Base-by-base conservation (phyloP, 2,888 invertebrate species). In the Deilephila porcellus region DNA sequence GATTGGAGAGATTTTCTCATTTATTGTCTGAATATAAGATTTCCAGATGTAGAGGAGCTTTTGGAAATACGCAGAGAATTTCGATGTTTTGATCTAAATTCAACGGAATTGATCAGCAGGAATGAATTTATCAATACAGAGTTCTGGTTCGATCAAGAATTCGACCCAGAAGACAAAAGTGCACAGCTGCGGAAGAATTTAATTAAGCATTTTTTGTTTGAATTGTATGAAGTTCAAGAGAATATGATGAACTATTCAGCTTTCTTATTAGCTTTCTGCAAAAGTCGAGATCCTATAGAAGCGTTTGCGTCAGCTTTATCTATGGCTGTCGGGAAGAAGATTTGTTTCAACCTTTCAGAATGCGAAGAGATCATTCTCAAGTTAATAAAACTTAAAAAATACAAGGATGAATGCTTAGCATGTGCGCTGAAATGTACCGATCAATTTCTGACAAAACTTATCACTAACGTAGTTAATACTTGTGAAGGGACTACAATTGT, bases 1-100 rank as follows among this genome's bases (percentile, higher is more conserved):
- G 95, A 96, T 80, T 97, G 97, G 97, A 95, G 95, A 81, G 96
- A 97, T 85, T 97, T 97, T 81, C 88, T 97, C 17, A 90, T 97
- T 77, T 95, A 95, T 81, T 96, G 95, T 82, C 84, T 96, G 53
- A 93, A 95, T 79, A 82, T 96, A 14, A 88, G 90, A 63, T 95
- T 91, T 84, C 96, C 97, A 0, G 93, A 88, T 0, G 86, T 94
- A 53, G 90, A 92, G 3, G 95, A 96, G 78, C 83, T 97, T 73
- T 82, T 96, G 62, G 83, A 90, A 20, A 78, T 94, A 14, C 94
- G 96, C 37, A 88, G 90, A 72, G 85, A 83, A 7, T 96, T 96
- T 75, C 86, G 94, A 53, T 90, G 90, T 45, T 84, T 87, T 64
- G 96, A 97, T 84, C 77, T 79, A 4, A 80, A 86, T 5, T 88